Evolutionary conservation across 1,140 invertebrate genomes (phyloP), one percentile per base, ranked within the genome.

Genomic region (Plectrocnemia conspersa): DNA sequence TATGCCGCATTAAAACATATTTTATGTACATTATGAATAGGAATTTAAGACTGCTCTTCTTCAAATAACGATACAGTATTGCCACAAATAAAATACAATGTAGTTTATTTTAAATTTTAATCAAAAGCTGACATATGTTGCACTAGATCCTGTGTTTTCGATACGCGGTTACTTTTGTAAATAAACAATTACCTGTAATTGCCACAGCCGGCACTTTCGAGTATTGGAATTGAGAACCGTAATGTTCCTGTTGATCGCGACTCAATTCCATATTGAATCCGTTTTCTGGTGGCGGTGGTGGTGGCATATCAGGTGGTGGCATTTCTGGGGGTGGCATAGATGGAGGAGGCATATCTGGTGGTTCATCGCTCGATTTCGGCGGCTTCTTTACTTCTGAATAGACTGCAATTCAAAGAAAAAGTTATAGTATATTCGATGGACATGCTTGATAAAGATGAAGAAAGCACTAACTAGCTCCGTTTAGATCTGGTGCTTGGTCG

Each of bases 211-310:
- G 74, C 64, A 9, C 64, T 44, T 54, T 66, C 32, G 3, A 61
- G 54, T 25, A 68, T 64, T 66, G 69, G 64, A 89, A 89, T 66
- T 90, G 88, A 19, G 77, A 76, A 44, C 82, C 84, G 64, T 89
- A 90, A 32, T 86, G 84, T 52, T 83, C 71, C 33, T 85, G 85
- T 65, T 87, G 86, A 63, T 80, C 79, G 64, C 78, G 79, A 60
- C 79, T 82, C 44, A 90, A 73, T 71, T 82, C 84, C 73, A 89
- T 80, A 40, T 83, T 80, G 70, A 90, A 89, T 54, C 76, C 77
- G 63, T 76, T 71, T 70, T 57, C 25, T 25, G 25, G 40, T 11
- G 54, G 25, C 21, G 33, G 68, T 66, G 69, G 15, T 53, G 65
- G 45, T 62, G 69, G 65, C 68, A 53, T 41, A n/a, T n/a, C n/a